Evolutionary conservation across 35 echinoderm and acorn worm genomes (phyloP).

Genomic region (Anneissia japonica): DNA sequence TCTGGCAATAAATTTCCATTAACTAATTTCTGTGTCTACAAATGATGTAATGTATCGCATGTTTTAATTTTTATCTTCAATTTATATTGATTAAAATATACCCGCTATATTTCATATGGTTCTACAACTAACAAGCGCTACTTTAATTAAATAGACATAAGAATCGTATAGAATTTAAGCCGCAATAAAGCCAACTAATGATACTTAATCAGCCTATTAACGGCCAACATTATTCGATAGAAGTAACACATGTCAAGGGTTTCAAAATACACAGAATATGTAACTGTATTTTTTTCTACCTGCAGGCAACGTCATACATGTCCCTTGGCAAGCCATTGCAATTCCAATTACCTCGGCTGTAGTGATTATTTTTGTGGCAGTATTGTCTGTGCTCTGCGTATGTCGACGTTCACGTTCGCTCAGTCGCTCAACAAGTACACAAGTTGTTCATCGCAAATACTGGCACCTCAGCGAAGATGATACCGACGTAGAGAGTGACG

Average conservation of each 20-base stretch:
- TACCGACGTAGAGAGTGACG: slow-evolving; percentile 32
- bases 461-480: slow-evolving; percentile 41
- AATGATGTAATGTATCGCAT: too few relatives aligned
- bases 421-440: slow-evolving; percentile 51
- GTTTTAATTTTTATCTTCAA: too few relatives aligned
- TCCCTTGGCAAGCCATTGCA: slow-evolving; percentile 54
- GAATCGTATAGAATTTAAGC: too few relatives aligned
- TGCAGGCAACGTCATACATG: slow-evolving; percentile 11
- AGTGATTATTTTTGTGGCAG: slow-evolving; percentile 57
- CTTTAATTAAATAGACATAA: too few relatives aligned
- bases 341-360: slow-evolving; percentile 62
- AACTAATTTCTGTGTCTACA: too few relatives aligned
- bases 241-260: neutral
- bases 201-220: too few relatives aligned
- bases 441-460: slow-evolving; percentile 18
- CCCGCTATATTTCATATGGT: too few relatives aligned
- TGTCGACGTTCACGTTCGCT: slow-evolving; percentile 29
- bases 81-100: too few relatives aligned
- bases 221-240: neutral
- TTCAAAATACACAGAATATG: neutral
- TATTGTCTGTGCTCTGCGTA: slow-evolving; percentile 62
- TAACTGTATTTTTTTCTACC: neutral
- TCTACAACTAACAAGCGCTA: too few relatives aligned
- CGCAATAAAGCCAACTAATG: too few relatives aligned
- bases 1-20: too few relatives aligned